phyloP scores from a whole-genome alignment of 2,888 invertebrate genomes.

The Napeogenes inachia region DNA sequence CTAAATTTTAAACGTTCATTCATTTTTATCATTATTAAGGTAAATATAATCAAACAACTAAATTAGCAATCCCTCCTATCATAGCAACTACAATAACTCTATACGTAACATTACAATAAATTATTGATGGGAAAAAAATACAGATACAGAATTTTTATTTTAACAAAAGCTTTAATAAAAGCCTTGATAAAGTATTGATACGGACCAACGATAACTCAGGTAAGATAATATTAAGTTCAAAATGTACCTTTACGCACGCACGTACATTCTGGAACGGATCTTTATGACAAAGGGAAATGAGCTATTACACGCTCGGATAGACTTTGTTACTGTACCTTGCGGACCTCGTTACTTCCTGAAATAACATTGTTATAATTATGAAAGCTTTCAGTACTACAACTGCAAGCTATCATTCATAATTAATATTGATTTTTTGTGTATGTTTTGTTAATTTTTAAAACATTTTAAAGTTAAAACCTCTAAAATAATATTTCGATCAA shows the following conservation, averaged over 20 bases:
- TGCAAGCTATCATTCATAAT: background rate
- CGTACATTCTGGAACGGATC: constrained; percentile 41
- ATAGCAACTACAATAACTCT: too few species aligned
- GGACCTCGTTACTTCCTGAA: constrained; percentile 34
- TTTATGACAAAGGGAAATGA: constrained; percentile 52
- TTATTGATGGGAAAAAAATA: background rate
- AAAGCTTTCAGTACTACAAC: background rate
- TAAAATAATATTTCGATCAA: too few species aligned
- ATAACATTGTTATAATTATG: constrained; percentile 28
- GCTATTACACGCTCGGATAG: constrained; percentile 49
- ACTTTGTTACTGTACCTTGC: constrained; percentile 43
- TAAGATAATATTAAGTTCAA: constrained; percentile 25
- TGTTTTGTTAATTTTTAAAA: background rate
- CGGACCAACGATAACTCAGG: constrained; percentile 7
- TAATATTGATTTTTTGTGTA: background rate
- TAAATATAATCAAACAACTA: too few species aligned
- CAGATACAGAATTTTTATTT: background rate
- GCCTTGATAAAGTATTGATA: background rate
- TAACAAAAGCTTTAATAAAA: background rate
- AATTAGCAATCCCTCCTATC: too few species aligned
- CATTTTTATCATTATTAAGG: too few species aligned
- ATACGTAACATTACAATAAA: too few species aligned
- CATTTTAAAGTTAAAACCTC: too few species aligned
- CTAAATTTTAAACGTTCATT: background rate
- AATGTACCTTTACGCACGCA: constrained; percentile 42